Evolutionary conservation across 2,797 vertebrate species (phyloP).

Genomic region (Numenius phaeopus): DNA sequence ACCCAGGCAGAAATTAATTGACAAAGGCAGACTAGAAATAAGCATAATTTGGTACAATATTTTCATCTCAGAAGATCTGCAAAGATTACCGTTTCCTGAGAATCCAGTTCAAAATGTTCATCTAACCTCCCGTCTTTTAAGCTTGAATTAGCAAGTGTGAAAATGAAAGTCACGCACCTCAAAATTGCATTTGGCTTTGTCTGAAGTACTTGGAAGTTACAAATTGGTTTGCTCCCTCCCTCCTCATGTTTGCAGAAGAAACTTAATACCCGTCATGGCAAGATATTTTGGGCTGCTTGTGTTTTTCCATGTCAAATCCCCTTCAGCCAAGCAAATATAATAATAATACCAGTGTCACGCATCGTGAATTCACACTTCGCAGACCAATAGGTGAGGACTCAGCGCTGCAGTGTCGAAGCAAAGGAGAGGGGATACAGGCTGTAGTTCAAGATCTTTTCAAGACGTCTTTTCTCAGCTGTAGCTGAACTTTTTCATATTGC

Average conservation of each 20-base stretch:
- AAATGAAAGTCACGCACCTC: not conserved
- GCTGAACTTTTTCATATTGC: not conserved
- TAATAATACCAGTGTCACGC: not conserved
- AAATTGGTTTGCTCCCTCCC: not conserved
- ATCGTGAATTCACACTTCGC: conserved; percentile 2
- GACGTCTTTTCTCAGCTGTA: not conserved
- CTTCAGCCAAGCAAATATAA: conserved; percentile 3
- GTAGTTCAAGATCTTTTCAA: not conserved
- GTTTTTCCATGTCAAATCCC: not conserved
- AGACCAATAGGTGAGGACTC: not conserved
- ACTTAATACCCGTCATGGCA: not conserved
- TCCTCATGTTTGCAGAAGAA: not conserved
- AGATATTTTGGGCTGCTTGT: conserved; percentile 9
- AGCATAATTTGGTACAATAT: rapidly evolving
- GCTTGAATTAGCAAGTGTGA: not conserved
- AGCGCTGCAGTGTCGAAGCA: not conserved
- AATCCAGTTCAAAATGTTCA: not conserved
- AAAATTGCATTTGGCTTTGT: not conserved
- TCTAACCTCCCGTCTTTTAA: not conserved
- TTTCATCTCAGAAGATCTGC: not conserved
- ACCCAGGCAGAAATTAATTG: not conserved
- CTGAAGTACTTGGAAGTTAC: not conserved
- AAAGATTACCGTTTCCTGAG: not conserved
- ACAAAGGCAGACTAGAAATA: not conserved
- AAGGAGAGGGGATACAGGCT: not conserved